These are phyloP conservation scores for Diabrotica virgifera DNA, from an alignment of 1,140 invertebrate genomes.

Conservation along the genomic window DNA sequence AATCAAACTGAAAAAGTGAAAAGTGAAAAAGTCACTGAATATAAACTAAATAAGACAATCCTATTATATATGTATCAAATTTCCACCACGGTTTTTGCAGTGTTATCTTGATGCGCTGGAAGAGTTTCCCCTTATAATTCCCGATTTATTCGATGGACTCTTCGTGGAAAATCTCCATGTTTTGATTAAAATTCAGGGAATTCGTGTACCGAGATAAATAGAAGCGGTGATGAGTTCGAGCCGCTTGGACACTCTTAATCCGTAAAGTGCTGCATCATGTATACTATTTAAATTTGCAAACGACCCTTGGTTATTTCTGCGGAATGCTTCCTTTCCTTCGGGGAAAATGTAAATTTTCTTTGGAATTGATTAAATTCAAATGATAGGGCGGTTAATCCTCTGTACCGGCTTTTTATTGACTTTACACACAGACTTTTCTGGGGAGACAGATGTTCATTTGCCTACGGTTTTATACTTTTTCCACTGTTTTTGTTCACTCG, in stretches of 20 bases:
- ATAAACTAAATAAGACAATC: no score
- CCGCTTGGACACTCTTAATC: conserved; percentile 34
- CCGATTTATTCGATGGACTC: neutral
- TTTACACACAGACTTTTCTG: neutral
- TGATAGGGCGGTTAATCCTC: conserved; percentile 11
- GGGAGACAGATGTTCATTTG: neutral
- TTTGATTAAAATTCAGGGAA: conserved; percentile 12
- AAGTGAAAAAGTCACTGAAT: no score
- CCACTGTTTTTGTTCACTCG: neutral
- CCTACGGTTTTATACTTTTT: neutral
- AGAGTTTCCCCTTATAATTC: neutral
- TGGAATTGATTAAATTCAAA: conserved; percentile 14
- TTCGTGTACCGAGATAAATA: conserved; percentile 9
- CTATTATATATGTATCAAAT: no score
- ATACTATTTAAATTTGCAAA: conserved; percentile 46
- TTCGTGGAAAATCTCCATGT: neutral
- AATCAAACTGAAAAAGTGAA: no score
- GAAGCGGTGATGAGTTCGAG: conserved; percentile 17
- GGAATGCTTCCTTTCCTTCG: conserved; percentile 1
- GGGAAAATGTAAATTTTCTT: conserved; percentile 12
- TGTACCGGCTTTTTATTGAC: conserved; percentile 12
- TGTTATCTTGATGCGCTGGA: neutral
- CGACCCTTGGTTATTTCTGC: conserved; percentile 26
- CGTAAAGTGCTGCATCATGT: conserved; percentile 43
- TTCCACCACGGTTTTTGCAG: no score